phyloP scores from a whole-genome alignment of 2,113 vertebrate genomes.

The Butorides virescens region DNA sequence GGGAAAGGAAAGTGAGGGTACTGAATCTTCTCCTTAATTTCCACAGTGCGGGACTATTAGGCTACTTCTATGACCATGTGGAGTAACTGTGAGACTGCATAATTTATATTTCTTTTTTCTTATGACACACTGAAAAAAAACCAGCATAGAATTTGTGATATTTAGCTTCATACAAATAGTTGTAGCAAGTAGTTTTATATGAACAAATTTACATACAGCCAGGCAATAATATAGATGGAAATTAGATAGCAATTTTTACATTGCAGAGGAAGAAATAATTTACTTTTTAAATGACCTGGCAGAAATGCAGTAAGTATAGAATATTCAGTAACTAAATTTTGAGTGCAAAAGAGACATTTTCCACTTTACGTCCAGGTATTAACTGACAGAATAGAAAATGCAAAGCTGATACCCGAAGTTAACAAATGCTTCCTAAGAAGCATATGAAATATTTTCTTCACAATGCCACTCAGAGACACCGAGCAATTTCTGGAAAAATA shows the following conservation, averaged over 20 bases:
- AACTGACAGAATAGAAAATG: neutral
- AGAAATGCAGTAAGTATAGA: neutral
- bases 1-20: neutral
- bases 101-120: neutral
- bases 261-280: neutral
- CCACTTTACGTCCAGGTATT: neutral
- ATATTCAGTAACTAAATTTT: neutral
- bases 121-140: neutral
- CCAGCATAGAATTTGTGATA: neutral
- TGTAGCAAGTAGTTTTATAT: neutral
- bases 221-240: neutral
- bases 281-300: neutral
- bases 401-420: neutral
- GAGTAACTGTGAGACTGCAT: neutral
- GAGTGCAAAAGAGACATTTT: neutral
- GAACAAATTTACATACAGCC: neutral
- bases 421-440: neutral
- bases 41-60: neutral
- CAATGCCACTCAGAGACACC: neutral
- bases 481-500: neutral
- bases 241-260: neutral
- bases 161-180: neutral
- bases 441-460: neutral
- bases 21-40: neutral
- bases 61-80: neutral